Evolutionary conservation across 2,888 invertebrate genomes (phyloP), one percentile per base, ranked within the genome.

Genomic region (Melinopterus prodromus): DNA sequence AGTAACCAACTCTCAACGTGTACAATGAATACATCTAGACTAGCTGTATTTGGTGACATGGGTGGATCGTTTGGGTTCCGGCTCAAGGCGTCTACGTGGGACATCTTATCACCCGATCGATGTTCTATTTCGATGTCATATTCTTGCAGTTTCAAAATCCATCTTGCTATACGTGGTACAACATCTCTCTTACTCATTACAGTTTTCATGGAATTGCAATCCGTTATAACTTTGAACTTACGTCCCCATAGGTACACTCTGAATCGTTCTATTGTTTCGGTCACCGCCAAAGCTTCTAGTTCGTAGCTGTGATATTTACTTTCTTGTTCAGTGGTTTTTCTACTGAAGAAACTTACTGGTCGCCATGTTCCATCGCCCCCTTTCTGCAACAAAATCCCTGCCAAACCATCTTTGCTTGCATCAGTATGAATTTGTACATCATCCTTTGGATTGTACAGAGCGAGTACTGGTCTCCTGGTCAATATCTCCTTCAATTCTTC

Each of bases 211-310:
- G 82, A 80, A 9, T 77, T 77, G 71, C 82, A 84, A 70, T 87
- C 86, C 1, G 85, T 85, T 37, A 84, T 70, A 76, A 84, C 77
- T 77, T 78, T 82, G 78, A 85, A 80, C 38, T 78, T 16, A 36
- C 37, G 81, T 74, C 84, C 81, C 70, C 87, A 71, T 14, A 88
- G 76, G 79, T 87, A 87, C 0, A 86, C 80, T 14, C 86, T 75
- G 81, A 87, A 88, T 76, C 86, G 87, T 70, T 86, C 86, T 0
- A 88, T 74, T 0, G 87, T 84, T 82, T 86, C 80, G 9, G 87
- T 83, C 5, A 88, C 82, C 0, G 86, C 87, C 9, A 88, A 78
- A 0, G 87, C 86, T 83, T 88, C 87, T 5, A 89, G 79, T 72
- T 88, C 87, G 78, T 87, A 88, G 36, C 86, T 86, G n/a, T 80